Evolutionary conservation across 2,797 vertebrate genomes (phyloP), one percentile per base, ranked within the genome.

Genomic region (Pachyuromys duprasi): DNA sequence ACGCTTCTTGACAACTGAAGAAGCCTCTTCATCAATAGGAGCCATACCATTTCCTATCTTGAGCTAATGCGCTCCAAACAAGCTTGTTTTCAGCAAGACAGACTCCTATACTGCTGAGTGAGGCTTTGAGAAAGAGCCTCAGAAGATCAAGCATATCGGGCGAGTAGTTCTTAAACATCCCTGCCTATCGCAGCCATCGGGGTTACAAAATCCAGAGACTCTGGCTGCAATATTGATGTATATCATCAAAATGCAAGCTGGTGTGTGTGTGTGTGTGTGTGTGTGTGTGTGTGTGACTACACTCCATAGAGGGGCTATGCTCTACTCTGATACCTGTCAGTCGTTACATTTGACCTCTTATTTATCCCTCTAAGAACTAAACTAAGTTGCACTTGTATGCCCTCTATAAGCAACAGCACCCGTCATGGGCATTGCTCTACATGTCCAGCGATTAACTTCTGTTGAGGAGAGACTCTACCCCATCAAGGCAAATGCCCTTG

Each of bases 1-100:
- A 74, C 60, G 75, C 79, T 80, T 79, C 80, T 89, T 72, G 42
- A 91, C 86, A 96, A 67, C 45, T 7, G 69, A 89, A 75, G 26
- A 92, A 33, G n/a, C 26, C 33, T 94, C 49, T 49, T 49, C 53
- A 12, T 96, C 57, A 18, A 45, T 57, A 84, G 91, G 83, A 91
- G 65, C 36, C 36, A 42, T 39, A 67, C 57, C 4, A 0, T 89
- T 95, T 96, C 90, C 89, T 91, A 63, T 63, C 45, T 24, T 67
- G 67, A 96, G 62, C 92, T 31, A 9, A 42, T 65, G 22, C 17
- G 55, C 55, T 57, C 55, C 49, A 14, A 18, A 57, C 14, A 57
- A 57, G 55, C 55, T 57, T 57, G 8, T 7, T 31, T 63, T 82
- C 53, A 80, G 39, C 72, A 42, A 92, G 74, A 90, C 33, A 53